Evolutionary conservation across 2,888 invertebrate genomes (phyloP), one percentile per base, ranked within the genome.

Genomic region (Spialia ferax): DNA sequence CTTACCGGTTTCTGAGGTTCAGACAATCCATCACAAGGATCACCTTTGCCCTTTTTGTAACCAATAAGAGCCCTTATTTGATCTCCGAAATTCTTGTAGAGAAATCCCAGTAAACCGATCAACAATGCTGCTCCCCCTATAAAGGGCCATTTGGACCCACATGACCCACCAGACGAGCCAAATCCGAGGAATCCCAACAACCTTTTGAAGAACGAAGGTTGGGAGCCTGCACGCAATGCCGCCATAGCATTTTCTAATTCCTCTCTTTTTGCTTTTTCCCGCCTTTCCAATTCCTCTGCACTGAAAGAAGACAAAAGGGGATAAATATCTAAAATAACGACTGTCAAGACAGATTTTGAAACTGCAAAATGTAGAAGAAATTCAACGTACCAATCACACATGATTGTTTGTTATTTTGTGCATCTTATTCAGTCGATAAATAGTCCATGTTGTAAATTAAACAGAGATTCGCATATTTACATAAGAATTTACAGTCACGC

Each of bases 341-440:
- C 13, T 32, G 8, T 32, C 10, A n/a, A n/a, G n/a, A 29, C 4
- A 3, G 4, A 8, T 29, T 3, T 1, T 35, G 11, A 35, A 35
- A 35, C 11, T 35, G n/a, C n/a, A 35, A 11, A 35, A 35, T 10
- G 7, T 42, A 11, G 11, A 48, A 48, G 1, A 23, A 13, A 8
- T 29, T 18, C 11, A 29, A 76, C 84, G 77, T 70, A 86, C 87
- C 87, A 87, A 72, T 85, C 85, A 72, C 85, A 87, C 84, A 85
- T 86, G 15, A 32, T 77, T 52, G 55, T 42, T 23, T 63, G 13
- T 35, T 13, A 35, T 10, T 35, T 20, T 55, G 26, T 15, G 60
- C 42, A 65, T 65, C 38, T 35, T 68, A 66, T 59, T 68, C 54
- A 48, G 59, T 52, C 38, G 15, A 29, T 26, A 20, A 5, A 35